Base-by-base conservation (phyloP, 1,140 invertebrate genomes). In the Hormaphis cornu region DNA sequence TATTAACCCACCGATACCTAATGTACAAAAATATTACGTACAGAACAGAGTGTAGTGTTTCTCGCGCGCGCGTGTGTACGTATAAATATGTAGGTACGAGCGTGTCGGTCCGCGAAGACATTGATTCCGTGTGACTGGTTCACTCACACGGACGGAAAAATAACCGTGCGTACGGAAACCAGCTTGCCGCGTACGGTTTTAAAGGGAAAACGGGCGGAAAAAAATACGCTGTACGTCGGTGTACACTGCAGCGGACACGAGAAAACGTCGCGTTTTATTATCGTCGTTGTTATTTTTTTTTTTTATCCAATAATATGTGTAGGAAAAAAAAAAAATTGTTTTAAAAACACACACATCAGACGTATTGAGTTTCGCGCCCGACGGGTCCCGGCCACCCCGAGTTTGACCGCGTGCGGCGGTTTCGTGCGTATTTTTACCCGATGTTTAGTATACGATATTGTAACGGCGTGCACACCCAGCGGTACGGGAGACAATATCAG, bases 121-220 rank as follows among this genome's bases (percentile, higher is more conserved):
- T n/a, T 66, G 61, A 66, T 66, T 66, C 26, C 44, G 61, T 66
- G 61, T 50, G 61, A 66, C 61, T 66, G 61, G 61, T 66, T 66
- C 61, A 66, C 61, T 66, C 61, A n/a, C n/a, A 66, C 50, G 61
- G 61, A 35, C 50, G 61, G 61, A 66, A 66, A 66, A 66, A 66
- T 66, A 66, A 66, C 42, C 42, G 61, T 66, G 42, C 42, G 42
- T 22, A 46, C 58, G 46, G 40, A 63, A 63, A 66, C 61, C 61
- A 66, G 44, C 44, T 66, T 48, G 61, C 42, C 44, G 61, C 50
- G 61, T 44, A 66, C 50, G 50, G 50, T 66, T n/a, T n/a, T 66
- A 66, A 66, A 66, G 9, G 61, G 61, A 66, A 66, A 66, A 66
- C 44, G 61, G 61, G 61, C 61, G 42, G 61, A 66, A 66, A 66